Conservation (phyloP, 1,140 invertebrate genomes). For the Tetragonula clypearis region DNA sequence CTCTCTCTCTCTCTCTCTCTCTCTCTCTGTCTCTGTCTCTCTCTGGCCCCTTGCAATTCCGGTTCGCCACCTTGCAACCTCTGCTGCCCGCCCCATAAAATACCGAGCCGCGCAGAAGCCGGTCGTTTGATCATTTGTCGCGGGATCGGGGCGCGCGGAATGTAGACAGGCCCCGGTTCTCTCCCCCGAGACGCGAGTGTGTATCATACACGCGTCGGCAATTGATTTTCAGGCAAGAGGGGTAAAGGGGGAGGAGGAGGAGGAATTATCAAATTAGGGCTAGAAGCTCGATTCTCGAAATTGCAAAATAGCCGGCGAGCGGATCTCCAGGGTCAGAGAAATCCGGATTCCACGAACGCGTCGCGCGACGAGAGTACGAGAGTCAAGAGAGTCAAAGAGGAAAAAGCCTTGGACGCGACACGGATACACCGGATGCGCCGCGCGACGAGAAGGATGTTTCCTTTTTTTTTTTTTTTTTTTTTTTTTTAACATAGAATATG, state of each 20-base stretch:
- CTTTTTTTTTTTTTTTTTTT: too few species aligned
- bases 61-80: neutral
- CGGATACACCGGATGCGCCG: too few species aligned
- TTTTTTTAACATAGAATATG: too few species aligned
- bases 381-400: too few species aligned
- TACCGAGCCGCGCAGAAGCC: constrained; percentile 10
- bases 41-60: neutral
- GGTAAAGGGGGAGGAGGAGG: too few species aligned
- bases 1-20: too few species aligned
- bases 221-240: neutral
- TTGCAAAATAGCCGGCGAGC: neutral
- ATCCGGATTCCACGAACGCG: constrained; percentile 12
- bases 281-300: neutral
- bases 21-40: too few species aligned
- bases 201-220: neutral
- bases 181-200: neutral
- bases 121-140: constrained; percentile 15
- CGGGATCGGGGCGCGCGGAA: neutral
- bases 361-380: too few species aligned
- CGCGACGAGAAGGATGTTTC: neutral
- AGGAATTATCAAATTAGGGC: neutral
- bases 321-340: constrained; percentile 9
- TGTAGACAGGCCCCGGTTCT: constrained; percentile 5
- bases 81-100: neutral
- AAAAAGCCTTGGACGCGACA: neutral